These are phyloP conservation scores for Hipposideros larvatus DNA, from an alignment of 2,797 vertebrate species.

Conservation along the genomic window DNA sequence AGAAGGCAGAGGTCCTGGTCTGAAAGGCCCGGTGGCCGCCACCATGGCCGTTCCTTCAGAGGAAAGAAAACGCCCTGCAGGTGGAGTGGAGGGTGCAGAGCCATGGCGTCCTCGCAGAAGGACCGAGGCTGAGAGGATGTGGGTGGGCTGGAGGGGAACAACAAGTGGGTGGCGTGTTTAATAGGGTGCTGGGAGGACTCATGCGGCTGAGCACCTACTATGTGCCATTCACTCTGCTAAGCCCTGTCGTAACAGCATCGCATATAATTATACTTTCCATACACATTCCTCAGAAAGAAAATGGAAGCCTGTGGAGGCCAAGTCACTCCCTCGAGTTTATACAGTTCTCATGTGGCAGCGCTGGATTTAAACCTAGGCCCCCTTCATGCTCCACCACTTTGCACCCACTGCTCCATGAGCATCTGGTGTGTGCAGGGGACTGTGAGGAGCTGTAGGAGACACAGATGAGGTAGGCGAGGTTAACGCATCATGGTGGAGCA, in stretches of 20 bases:
- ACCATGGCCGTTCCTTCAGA: fast-evolving
- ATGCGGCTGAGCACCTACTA: background rate
- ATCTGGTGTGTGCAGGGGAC: background rate
- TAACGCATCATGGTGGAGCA: background rate
- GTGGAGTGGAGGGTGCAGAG: background rate
- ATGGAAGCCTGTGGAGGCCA: background rate
- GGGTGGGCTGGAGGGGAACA: background rate
- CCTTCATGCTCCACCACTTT: fast-evolving
- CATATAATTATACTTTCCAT: background rate
- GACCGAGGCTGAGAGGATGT: background rate
- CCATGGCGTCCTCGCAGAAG: background rate
- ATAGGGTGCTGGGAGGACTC: background rate
- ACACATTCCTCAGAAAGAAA: background rate
- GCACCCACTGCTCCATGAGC: background rate
- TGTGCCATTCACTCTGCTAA: background rate
- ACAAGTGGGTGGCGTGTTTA: fast-evolving
- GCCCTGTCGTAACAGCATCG: fast-evolving
- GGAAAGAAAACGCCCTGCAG: background rate
- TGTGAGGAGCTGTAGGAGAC: background rate
- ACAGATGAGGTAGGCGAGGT: background rate
- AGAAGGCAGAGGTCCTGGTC: fast-evolving
- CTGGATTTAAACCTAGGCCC: background rate
- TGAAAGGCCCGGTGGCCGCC: background rate
- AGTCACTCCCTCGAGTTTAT: background rate
- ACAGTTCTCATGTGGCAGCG: fast-evolving